These are phyloP conservation scores for Cavia porcellus DNA, from an alignment of 2,113 vertebrate genomes.

Conservation along the genomic window DNA sequence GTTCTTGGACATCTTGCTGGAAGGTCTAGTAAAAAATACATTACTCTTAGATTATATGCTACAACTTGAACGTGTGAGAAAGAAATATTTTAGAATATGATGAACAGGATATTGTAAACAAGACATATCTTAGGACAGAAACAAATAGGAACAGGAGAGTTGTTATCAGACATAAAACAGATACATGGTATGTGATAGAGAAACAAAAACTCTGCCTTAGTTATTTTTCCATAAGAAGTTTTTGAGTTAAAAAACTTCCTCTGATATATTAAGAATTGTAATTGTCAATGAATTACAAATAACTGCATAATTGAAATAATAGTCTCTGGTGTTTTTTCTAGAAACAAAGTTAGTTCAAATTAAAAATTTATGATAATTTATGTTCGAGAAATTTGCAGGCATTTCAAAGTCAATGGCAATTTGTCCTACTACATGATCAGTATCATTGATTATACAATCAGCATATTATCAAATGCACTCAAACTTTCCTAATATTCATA, in stretches of 20 bases:
- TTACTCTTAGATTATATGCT: not conserved
- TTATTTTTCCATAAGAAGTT: not conserved
- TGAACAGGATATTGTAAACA: not conserved
- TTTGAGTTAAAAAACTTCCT: constrained; percentile 23
- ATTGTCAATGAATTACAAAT: constrained; percentile 61
- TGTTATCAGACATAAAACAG: not conserved
- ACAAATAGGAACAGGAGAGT: not conserved
- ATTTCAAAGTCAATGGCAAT: constrained; percentile 72
- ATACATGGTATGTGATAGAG: not conserved
- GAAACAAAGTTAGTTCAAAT: constrained; percentile 70
- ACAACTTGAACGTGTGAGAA: not conserved
- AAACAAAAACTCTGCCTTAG: not conserved
- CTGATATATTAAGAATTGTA: constrained; percentile 40
- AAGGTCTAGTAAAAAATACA: not conserved
- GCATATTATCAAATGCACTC: constrained; percentile 66
- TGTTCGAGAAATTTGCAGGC: constrained; percentile 66
- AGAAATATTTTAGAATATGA: not conserved
- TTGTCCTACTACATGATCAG: constrained; percentile 68
- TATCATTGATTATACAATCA: constrained; percentile 77
- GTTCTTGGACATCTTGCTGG: not conserved
- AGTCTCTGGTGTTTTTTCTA: constrained; percentile 58
- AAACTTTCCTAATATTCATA: constrained; percentile 65
- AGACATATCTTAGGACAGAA: not conserved
- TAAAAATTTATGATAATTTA: constrained; percentile 78
- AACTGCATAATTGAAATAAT: constrained; percentile 37